These are phyloP conservation scores for Callocephalon fimbriatum DNA, from an alignment of 2,113 vertebrate species.

Conservation along the genomic window DNA sequence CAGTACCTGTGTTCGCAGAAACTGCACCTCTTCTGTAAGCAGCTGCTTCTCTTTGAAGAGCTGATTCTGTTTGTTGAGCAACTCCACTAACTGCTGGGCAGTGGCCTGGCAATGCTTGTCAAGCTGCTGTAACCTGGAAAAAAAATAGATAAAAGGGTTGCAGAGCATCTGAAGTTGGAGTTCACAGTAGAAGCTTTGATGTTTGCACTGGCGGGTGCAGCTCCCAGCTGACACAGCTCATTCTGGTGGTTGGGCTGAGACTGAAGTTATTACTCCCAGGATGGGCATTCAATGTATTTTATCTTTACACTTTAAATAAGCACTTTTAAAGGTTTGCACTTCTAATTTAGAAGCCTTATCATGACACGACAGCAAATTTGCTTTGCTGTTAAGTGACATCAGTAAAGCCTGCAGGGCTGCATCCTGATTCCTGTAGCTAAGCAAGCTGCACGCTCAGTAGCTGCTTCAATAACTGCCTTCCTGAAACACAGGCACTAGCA, in stretches of 20 bases:
- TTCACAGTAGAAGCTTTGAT: not conserved
- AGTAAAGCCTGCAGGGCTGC: not conserved
- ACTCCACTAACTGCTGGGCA: conserved; percentile 89
- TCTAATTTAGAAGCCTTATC: not conserved
- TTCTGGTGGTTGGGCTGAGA: not conserved
- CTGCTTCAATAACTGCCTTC: not conserved
- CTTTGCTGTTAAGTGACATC: not conserved
- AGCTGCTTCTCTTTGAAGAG: conserved; percentile 87
- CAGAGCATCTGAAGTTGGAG: not conserved
- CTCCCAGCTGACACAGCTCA: not conserved
- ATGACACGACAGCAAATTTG: not conserved
- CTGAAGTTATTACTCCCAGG: not conserved
- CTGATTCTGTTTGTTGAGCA: conserved; percentile 90
- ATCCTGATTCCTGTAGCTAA: not conserved
- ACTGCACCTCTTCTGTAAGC: conserved; percentile 83
- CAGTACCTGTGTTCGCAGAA: conserved; percentile 79
- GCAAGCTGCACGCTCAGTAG: not conserved
- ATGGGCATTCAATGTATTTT: not conserved
- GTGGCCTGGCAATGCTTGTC: conserved; percentile 90
- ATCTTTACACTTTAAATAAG: not conserved
- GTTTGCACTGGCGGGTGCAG: not conserved
- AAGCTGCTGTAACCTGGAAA: conserved; percentile 89
- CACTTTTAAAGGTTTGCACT: not conserved
- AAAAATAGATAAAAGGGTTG: not conserved
- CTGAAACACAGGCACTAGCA: not conserved